These are phyloP conservation scores for Tipula helvola DNA, from an alignment of 2,888 invertebrate species.

Conservation along the genomic window DNA sequence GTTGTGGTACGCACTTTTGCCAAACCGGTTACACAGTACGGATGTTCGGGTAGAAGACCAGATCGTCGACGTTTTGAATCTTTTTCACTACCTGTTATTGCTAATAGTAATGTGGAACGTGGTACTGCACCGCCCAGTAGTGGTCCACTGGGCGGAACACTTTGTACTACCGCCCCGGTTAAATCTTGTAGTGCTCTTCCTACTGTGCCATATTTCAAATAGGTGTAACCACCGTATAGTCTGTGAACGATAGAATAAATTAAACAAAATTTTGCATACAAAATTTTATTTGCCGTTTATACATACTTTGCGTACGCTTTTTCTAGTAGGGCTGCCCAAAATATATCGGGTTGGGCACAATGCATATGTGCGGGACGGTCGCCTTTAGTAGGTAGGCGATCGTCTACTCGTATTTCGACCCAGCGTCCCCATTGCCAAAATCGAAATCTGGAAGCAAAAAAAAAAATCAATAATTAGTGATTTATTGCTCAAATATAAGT, in stretches of 20 bases:
- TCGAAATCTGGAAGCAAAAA: slow-evolving; percentile 41
- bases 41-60: slow-evolving; percentile 53
- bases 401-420: slow-evolving; percentile 63
- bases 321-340: slow-evolving; percentile 66
- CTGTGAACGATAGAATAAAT: slow-evolving; percentile 20
- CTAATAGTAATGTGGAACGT: slow-evolving; percentile 54
- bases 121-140: slow-evolving; percentile 54
- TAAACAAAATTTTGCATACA: not conserved
- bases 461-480: too few relatives aligned
- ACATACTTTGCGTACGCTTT: slow-evolving; percentile 71
- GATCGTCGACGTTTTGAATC: slow-evolving; percentile 40
- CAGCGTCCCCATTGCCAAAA: slow-evolving; percentile 74
- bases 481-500: too few relatives aligned
- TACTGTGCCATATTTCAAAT: slow-evolving; percentile 46
- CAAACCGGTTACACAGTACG: slow-evolving; percentile 59
- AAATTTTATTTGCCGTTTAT: not conserved
- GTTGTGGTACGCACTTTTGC: slow-evolving; percentile 45
- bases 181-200: slow-evolving; percentile 60
- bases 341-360: slow-evolving; percentile 41
- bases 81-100: slow-evolving; percentile 44
- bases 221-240: slow-evolving; percentile 57
- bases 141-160: slow-evolving; percentile 33
- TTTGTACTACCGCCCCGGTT: slow-evolving; percentile 63
- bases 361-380: slow-evolving; percentile 49
- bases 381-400: slow-evolving; percentile 57